Conservation (phyloP, 1,140 invertebrate genomes). For the Conopomorpha cramerella region DNA sequence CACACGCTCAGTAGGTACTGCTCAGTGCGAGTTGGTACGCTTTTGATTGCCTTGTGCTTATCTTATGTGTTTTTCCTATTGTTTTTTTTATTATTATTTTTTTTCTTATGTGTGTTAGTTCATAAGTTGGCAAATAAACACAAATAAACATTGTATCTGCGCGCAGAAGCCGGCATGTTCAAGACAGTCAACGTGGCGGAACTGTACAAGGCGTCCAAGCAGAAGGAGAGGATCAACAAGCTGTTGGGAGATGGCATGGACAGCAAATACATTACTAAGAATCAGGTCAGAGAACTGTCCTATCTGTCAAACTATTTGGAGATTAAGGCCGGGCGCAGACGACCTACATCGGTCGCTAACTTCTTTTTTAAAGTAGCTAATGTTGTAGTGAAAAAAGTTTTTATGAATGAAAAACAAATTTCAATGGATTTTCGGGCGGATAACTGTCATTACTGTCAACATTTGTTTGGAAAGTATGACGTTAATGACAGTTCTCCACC, state of each 20-base stretch:
- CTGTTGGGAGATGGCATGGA: conserved; percentile 18
- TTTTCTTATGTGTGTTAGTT: too few relatives aligned
- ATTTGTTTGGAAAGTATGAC: neutral
- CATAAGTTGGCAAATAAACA: too few relatives aligned
- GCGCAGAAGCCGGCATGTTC: conserved; percentile 26
- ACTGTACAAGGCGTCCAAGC: conserved; percentile 19
- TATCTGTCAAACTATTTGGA: neutral
- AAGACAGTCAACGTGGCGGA: conserved; percentile 16
- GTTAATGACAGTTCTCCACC: too few relatives aligned
- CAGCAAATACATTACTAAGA: conserved; percentile 19
- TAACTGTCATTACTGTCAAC: neutral
- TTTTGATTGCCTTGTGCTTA: too few relatives aligned
- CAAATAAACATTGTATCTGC: too few relatives aligned
- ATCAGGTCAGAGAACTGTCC: conserved; percentile 11
- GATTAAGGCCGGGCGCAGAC: neutral
- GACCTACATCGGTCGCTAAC: too few relatives aligned
- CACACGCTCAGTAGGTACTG: too few relatives aligned
- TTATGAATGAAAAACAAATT: neutral
- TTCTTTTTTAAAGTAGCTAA: neutral
- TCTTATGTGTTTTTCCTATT: too few relatives aligned
- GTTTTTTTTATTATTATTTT: too few relatives aligned
- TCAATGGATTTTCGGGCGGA: neutral
- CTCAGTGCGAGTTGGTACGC: too few relatives aligned
- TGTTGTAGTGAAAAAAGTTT: neutral
- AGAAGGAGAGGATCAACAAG: conserved; percentile 13